Evolutionary conservation across 2,888 invertebrate genomes (phyloP).

Genomic region (Mythimna pallens): DNA sequence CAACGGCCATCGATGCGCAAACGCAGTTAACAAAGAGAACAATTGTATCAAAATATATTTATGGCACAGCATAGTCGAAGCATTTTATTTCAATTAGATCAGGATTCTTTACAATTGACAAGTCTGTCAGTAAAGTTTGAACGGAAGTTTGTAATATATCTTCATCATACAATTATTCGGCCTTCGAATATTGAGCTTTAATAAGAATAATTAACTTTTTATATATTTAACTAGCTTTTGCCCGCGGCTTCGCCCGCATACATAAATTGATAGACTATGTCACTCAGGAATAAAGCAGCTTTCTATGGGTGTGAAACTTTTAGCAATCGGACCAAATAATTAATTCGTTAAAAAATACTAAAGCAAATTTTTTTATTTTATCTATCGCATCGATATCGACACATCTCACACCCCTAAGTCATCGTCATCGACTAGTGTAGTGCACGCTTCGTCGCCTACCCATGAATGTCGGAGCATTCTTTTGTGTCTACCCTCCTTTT

Average conservation of each 20-base stretch:
- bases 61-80: not conserved
- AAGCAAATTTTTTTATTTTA: not conserved
- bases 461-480: slow-evolving; percentile 86
- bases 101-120: not conserved
- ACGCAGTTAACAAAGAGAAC: slow-evolving; percentile 31
- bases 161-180: not conserved
- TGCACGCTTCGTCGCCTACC: slow-evolving; percentile 86
- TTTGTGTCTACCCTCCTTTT: slow-evolving; percentile 79
- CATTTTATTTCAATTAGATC: slow-evolving; percentile 5
- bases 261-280: too few relatives aligned
- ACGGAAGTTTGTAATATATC: not conserved
- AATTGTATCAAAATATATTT: slow-evolving; percentile 10
- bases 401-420: slow-evolving; percentile 72
- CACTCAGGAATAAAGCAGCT: too few relatives aligned
- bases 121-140: not conserved
- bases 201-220: too few relatives aligned
- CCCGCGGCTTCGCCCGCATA: too few relatives aligned
- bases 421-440: slow-evolving; percentile 88
- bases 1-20: slow-evolving; percentile 28
- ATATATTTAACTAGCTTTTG: too few relatives aligned
- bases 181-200: too few relatives aligned
- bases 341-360: too few relatives aligned
- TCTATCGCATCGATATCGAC: slow-evolving; percentile 38
- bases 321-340: too few relatives aligned
- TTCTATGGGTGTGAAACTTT: too few relatives aligned